Evolutionary conservation across 2,797 vertebrate genomes (phyloP), one percentile per base, ranked within the genome.

Genomic region (Sebastes iracundus): DNA sequence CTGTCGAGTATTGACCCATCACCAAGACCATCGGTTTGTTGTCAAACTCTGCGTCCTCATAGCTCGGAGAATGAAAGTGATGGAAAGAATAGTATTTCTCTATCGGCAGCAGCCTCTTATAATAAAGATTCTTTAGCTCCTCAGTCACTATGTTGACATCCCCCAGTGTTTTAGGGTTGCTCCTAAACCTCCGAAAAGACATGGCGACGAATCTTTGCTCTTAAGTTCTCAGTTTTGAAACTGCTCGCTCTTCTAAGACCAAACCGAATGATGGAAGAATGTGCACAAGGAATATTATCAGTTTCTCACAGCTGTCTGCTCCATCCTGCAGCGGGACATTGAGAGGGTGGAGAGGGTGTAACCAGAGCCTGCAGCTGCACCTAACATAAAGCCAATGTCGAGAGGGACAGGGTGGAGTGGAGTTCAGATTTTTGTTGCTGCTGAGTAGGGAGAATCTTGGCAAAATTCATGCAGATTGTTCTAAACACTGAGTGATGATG

Each of bases 11-110:
- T 75, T 98, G 97, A 11, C 97, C 97, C 22, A 96, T 95, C 90
- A 98, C 96, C 83, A 98, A 82, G 52, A 98, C 96, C 97, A 98
- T 98, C 1, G 97, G 97, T 62, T 98, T 98, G 86, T 95, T 97
- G 12, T 97, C 96, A 28, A 98, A 98, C 84, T 98, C 97, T 0
- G 97, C 97, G 1, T 97, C 97, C 72, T 98, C 97, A 61, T 97
- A 93, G 18, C 96, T 92, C 0, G 97, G 96, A 0, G 97, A 97
- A 77, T 98, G 97, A 81, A 97, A 97, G 22, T 97, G 93, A 14
- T 97, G 96, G 56, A 98, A 98, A 2, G 93, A 92, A 61, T 96
- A 97, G 13, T 96, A 91, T 22, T 97, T 97, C 81, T 98, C 97
- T 55, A 97, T 92, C 0, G 97, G 97, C 46, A 97, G 85, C 53